Base-by-base conservation (phyloP, 2,888 invertebrate genomes). In the Eristalis pertinax region DNA sequence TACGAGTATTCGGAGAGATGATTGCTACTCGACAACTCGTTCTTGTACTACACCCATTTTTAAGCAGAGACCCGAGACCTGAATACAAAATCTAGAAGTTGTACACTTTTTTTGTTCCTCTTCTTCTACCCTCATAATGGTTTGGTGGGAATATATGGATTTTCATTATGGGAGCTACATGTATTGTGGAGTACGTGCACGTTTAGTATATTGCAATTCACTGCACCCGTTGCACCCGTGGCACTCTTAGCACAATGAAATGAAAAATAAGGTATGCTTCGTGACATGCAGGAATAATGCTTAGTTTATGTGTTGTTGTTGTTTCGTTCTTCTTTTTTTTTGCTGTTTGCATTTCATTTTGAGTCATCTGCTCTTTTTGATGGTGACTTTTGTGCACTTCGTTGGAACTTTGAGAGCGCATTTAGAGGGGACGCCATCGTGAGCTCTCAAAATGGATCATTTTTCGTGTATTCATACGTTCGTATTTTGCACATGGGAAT, bases 171-270 rank as follows among this genome's bases (percentile, higher is more conserved):
- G 38, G 19, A 5, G 50, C 56, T 22, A 60, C 43, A 24, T 29
- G 62, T 4, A 50, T 50, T 60, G 64, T 11, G 26, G 56, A 8
- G 70, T 58, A 70, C 63, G 70, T 64, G 64, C 64, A 70, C 29
- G 35, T 60, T 68, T 19, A 50, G 56, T 69, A 22, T 62, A 63
- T 26, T 70, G 64, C 63, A 70, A 70, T 78, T 64, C 22, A n/a
- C 22, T 78, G 78, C 78, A 78, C 64, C 70, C 38, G 64, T 78
- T 64, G 69, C 70, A 63, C 13, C 77, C 63, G 64, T 56, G 24
- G 77, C 50, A 32, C 32, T 8, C 32, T 32, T 32, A 32, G 32
- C 32, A 64, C 50, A 38, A 70, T 70, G 64, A 70, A 78, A 70
- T 78, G 70, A 78, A 64, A 64, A 62, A 78, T 70, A 50, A 26